Evolutionary conservation across 2,797 vertebrate genomes (phyloP).

Genomic region (Poecile montanus): DNA sequence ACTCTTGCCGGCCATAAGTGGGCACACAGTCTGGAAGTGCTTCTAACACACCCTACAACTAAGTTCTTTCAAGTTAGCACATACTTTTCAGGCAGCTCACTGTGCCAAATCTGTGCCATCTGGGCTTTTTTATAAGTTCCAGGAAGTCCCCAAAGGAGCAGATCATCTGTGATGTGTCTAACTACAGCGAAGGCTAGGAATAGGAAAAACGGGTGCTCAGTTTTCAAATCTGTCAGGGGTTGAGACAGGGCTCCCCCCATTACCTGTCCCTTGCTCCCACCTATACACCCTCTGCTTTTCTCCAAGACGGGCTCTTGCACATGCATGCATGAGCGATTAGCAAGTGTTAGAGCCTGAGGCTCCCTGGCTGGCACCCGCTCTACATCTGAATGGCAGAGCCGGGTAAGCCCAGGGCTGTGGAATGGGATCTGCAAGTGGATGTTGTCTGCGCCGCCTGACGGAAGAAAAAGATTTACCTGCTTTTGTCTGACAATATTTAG

Average conservation of each 20-base stretch:
- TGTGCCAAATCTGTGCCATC: neutral
- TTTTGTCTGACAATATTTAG: constrained; percentile 49
- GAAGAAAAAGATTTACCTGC: constrained; percentile 62
- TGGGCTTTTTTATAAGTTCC: neutral
- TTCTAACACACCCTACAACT: neutral
- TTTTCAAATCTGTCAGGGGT: neutral
- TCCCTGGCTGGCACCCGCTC: constrained; percentile 32
- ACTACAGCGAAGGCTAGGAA: neutral
- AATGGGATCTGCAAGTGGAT: constrained; percentile 58
- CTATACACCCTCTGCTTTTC: neutral
- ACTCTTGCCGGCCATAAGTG: neutral
- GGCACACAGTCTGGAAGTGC: neutral
- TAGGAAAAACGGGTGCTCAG: neutral
- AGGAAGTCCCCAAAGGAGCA: neutral
- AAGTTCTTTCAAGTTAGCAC: neutral
- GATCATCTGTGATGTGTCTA: neutral
- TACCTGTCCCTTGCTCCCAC: neutral
- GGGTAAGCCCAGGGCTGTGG: constrained; percentile 35
- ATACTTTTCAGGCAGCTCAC: neutral
- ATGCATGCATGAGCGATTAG: constrained; percentile 37
- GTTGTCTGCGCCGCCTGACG: constrained; percentile 32
- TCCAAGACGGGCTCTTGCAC: neutral
- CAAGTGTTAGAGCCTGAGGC: constrained; percentile 48
- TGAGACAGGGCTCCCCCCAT: neutral
- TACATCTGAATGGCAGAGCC: constrained; percentile 58